Conservation (phyloP, 1,140 invertebrate species). For the Psilanteris sp. region DNA sequence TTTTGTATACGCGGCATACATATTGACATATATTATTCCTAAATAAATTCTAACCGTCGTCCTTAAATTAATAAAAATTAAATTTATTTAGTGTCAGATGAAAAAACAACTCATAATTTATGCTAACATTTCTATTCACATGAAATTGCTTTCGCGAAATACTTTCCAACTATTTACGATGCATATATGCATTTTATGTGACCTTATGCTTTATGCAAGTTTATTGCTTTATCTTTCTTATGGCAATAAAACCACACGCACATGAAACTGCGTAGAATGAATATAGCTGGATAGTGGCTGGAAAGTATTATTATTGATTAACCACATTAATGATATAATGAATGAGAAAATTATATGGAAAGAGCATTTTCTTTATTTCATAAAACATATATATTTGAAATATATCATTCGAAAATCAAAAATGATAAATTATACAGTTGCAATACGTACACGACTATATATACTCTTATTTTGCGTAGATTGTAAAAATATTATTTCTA, state of each 20-base stretch:
- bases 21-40: too few species aligned
- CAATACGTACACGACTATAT: too few species aligned
- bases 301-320: constrained; percentile 39
- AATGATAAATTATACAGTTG: too few species aligned
- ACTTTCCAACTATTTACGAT: constrained; percentile 34
- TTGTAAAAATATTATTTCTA: too few species aligned
- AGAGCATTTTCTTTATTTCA: too few species aligned
- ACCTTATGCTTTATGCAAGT: constrained; percentile 40
- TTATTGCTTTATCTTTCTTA: constrained; percentile 38
- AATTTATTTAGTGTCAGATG: too few species aligned
- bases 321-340: constrained; percentile 11
- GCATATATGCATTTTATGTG: constrained; percentile 28
- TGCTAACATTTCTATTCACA: constrained; percentile 1
- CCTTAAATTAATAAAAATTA: too few species aligned
- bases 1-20: too few species aligned
- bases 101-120: too few species aligned
- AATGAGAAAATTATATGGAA: too few species aligned
- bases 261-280: constrained; percentile 26
- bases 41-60: too few species aligned
- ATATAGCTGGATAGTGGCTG: constrained; percentile 12
- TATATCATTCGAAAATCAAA: neutral
- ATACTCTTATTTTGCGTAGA: too few species aligned
- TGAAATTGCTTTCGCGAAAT: constrained; percentile 14
- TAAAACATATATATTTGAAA: constrained; percentile 8
- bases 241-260: constrained; percentile 33